Conservation (phyloP, 2,797 vertebrate species). For the Chaetophractus vellerosus region DNA sequence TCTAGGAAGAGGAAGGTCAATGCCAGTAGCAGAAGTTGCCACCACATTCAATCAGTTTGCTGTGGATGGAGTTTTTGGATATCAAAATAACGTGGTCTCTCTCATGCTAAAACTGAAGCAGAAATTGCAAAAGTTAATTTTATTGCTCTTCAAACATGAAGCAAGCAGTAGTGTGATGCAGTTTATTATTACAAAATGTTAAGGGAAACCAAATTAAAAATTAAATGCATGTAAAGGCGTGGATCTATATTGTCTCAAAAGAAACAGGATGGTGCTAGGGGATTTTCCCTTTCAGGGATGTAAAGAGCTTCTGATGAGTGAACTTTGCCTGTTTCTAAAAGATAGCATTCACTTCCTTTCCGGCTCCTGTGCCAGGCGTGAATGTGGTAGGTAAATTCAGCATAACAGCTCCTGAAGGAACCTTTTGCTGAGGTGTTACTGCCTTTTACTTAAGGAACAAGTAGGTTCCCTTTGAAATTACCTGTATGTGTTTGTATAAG, state of each 20-base stretch:
- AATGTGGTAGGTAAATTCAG: neutral
- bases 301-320: neutral
- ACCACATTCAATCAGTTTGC: neutral
- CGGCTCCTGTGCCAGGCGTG: neutral
- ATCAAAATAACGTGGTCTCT: neutral
- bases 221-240: neutral
- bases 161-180: neutral
- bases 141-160: neutral
- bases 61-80: neutral
- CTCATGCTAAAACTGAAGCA: neutral
- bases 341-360: slow-evolving; percentile 55
- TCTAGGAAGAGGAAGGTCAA: neutral
- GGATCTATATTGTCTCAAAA: neutral
- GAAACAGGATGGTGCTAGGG: slow-evolving; percentile 9
- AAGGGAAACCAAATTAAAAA: neutral
- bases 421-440: slow-evolving; percentile 80
- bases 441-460: slow-evolving; percentile 83
- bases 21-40: neutral
- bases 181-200: neutral
- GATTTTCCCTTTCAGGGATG: slow-evolving; percentile 21
- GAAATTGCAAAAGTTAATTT: neutral
- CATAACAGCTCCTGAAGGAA: slow-evolving; percentile 48
- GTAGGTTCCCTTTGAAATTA: slow-evolving; percentile 77
- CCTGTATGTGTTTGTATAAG: neutral
- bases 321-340: slow-evolving; percentile 50